A percentile compares a stretch with the other conserved stretches of the same genome.
Conservation (phyloP, 2,888 invertebrate genomes). For the Oligia latruncula region DNA sequence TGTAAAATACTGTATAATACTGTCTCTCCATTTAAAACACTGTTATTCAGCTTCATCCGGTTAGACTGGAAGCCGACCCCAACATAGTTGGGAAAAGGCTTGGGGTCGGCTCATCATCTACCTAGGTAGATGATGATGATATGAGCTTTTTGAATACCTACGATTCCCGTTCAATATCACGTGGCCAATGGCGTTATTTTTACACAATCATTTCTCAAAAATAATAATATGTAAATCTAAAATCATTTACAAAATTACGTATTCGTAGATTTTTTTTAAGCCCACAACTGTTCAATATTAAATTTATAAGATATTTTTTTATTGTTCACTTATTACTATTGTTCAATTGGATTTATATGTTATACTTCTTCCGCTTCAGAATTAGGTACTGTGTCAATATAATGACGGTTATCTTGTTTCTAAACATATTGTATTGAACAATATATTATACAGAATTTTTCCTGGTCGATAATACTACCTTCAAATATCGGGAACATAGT, state of each 20-base stretch:
- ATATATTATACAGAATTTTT: not conserved
- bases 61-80: too few relatives aligned
- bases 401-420: not conserved
- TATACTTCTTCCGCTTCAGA: not conserved
- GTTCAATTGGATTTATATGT: not conserved
- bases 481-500: not conserved
- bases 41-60: too few relatives aligned
- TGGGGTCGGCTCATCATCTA: too few relatives aligned
- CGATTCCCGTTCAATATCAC: too few relatives aligned
- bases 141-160: not conserved
- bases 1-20: too few relatives aligned
- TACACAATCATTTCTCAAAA: not conserved
- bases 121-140: too few relatives aligned
- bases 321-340: not conserved
- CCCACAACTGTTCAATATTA: not conserved
- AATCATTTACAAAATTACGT: not conserved
- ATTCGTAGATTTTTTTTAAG: not conserved
- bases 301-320: not conserved
- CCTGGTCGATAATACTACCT: not conserved
- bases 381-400: not conserved
- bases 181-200: not conserved
- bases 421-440: not conserved
- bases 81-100: too few relatives aligned
- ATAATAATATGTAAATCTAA: not conserved
- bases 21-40: too few relatives aligned